Conservation (phyloP, 2,797 vertebrate species). For the Sylvilagus floridanus region DNA sequence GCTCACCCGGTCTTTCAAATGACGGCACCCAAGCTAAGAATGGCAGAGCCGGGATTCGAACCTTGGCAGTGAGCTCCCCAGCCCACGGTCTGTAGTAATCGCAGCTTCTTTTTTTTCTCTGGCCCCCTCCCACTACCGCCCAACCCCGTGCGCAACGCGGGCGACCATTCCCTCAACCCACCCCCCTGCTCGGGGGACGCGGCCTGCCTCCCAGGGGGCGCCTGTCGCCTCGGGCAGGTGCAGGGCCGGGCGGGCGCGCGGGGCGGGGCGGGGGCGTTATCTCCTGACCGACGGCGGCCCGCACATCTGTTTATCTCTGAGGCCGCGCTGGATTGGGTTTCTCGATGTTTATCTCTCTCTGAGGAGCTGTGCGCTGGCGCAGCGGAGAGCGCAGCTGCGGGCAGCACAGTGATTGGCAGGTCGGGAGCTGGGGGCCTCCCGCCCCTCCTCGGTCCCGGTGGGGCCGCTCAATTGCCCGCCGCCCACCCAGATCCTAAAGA, state of each 20-base stretch:
- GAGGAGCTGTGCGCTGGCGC: conserved; percentile 73
- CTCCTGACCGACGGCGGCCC: conserved; percentile 85
- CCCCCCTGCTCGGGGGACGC: background rate
- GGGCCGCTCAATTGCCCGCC: conserved; percentile 22
- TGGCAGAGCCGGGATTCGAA: background rate
- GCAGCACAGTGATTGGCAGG: conserved; percentile 89
- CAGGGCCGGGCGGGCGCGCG: conserved; percentile 79
- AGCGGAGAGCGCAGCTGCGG: conserved; percentile 83
- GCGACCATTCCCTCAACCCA: background rate
- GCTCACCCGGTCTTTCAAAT: background rate
- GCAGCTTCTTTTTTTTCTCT: conserved; percentile 45
- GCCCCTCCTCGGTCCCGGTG: conserved; percentile 79
- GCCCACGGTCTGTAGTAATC: background rate
- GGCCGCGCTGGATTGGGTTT: conserved; percentile 90
- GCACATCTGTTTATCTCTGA: conserved; percentile 92
- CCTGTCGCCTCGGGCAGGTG: conserved; percentile 81
- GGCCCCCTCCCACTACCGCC: background rate
- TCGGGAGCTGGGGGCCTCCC: conserved; percentile 49
- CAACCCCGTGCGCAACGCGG: background rate
- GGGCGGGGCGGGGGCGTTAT: conserved; percentile 88
- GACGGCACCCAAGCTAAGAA: background rate
- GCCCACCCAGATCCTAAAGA: conserved; percentile 80
- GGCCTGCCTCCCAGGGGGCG: conserved; percentile 70
- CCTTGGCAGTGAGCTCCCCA: background rate
- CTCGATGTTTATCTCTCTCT: conserved; percentile 89